Base-by-base conservation (phyloP, 2,797 vertebrate genomes). In the Xerus rutilus region DNA sequence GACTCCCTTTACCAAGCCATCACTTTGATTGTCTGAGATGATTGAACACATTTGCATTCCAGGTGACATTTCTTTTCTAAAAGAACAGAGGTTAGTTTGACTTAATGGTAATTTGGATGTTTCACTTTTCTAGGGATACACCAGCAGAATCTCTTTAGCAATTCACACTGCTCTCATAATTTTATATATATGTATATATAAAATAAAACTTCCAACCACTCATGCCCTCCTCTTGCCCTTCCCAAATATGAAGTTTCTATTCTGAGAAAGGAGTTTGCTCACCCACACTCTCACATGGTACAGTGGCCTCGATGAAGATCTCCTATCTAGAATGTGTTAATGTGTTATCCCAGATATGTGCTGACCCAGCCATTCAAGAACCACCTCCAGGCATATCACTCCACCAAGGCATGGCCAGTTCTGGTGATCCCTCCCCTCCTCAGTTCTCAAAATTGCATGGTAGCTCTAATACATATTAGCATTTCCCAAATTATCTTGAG, bases 401-500 rank as follows among this genome's bases (percentile, higher is more conserved):
- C 13, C 23, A 65, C 2, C 4, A 78, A 88, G 54, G 4, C n/a
- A 67, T 52, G 8, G n/a, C 15, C 20, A 54, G 67, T 18, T 69
- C 35, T 47, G 7, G 11, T 62, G 32, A 74, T n/a, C 9, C 14
- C 2, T 43, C 17, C 23, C 25, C 49, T 79, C 54, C n/a, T 69
- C 76, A 43, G 14, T 39, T 85, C 25, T 89, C 52, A 79, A 91
- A 76, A 84, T 43, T 18, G 1, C 6, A 83, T 25, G 52, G 3
- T 83, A 73, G 81, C 52, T 30, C 23, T 9, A 45, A 28, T 43
- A n/a, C 0, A 8, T 76, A 49, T 64, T 43, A 25, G 3, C n/a
- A 77, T 52, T 86, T 89, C 91, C 47, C 45, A 77, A 92, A 69
- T 69, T 59, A 73, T 83, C 70, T 49, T 86, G 47, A 32, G 32